Conservation (phyloP, 2,888 invertebrate species). For the Dioctria linearis region DNA sequence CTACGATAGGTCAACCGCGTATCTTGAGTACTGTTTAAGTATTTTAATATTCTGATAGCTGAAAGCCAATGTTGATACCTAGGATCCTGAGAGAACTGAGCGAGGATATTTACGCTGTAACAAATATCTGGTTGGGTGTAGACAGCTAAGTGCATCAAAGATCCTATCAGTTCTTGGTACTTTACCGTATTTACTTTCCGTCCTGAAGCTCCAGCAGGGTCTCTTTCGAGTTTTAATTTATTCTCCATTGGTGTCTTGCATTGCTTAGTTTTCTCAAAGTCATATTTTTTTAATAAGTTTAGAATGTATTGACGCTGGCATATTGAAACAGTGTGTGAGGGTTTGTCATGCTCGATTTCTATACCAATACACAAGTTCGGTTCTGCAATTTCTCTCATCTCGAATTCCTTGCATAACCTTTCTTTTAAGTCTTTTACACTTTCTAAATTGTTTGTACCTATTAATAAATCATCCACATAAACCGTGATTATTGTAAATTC, state of each 20-base stretch:
- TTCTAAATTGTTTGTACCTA: too few relatives aligned
- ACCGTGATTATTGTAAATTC: too few relatives aligned
- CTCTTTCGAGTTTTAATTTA: background rate
- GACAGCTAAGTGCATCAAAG: constrained; percentile 52
- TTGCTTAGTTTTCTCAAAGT: too few relatives aligned
- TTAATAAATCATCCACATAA: too few relatives aligned
- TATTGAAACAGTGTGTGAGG: background rate
- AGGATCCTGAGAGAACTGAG: constrained; percentile 7
- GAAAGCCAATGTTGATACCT: background rate
- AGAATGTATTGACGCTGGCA: too few relatives aligned
- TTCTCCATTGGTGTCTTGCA: too few relatives aligned
- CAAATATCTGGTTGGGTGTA: constrained; percentile 51
- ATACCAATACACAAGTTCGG: background rate
- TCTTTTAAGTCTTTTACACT: too few relatives aligned
- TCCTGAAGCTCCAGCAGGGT: too few relatives aligned
- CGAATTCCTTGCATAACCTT: too few relatives aligned
- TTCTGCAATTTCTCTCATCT: background rate
- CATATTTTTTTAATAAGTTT: too few relatives aligned
- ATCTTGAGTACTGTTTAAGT: background rate
- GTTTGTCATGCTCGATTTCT: background rate
- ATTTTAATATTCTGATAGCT: background rate
- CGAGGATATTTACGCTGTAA: constrained; percentile 45
- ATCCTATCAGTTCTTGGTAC: constrained; percentile 21
- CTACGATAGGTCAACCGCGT: background rate
- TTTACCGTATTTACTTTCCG: too few relatives aligned